Base-by-base conservation (phyloP, 2,888 invertebrate genomes). In the Tinea semifulvella region DNA sequence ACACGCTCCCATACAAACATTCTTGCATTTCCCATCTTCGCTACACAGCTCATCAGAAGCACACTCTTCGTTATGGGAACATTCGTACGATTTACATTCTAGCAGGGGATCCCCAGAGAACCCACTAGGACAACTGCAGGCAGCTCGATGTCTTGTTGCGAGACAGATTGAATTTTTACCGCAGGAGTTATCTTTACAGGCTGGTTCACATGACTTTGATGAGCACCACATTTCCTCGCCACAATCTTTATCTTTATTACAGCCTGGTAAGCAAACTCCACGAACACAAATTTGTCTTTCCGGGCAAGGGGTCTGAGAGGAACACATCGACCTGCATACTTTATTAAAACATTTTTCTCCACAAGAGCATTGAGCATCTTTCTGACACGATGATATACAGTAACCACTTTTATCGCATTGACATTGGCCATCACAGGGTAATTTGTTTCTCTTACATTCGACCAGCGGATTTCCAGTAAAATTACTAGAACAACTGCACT, bases 41-140 rank as follows among this genome's bases (percentile, higher is more conserved):
- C 87, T 85, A 59, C 95, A 95, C 51, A 85, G 84, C 66, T 94
- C 92, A 55, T 88, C 90, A 1, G 83, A 58, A 44, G 89, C 89
- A 59, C 95, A 95, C 56, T 94, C 93, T 6, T 84, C 82, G 60
- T 92, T 88, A 42, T 80, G 77, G 45, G 85, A 81, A 56, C 95
- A 95, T 71, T 93, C 92, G 51, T 90, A 88, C 49, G 88, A 84
- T 49, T 85, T 85, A 56, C 94, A 94, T 57, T 87, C 85, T 50
- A 85, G 86, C 47, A 84, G 85, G 0, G 94, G 92, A 60, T 94
- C 91, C 0, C 93, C 93, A 52, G 89, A 89, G 59, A 84, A 92
- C 11, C 94, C 93, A 58, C 92, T 91, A 1, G 93, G 92, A 60
- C 96, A 96, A 47, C 92, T 84, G 61, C 96, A 96, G 2, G 95